Evolutionary conservation across 2,888 invertebrate species (phyloP), one percentile per base, ranked within the genome.

Genomic region (Pharmacophagus antenor): DNA sequence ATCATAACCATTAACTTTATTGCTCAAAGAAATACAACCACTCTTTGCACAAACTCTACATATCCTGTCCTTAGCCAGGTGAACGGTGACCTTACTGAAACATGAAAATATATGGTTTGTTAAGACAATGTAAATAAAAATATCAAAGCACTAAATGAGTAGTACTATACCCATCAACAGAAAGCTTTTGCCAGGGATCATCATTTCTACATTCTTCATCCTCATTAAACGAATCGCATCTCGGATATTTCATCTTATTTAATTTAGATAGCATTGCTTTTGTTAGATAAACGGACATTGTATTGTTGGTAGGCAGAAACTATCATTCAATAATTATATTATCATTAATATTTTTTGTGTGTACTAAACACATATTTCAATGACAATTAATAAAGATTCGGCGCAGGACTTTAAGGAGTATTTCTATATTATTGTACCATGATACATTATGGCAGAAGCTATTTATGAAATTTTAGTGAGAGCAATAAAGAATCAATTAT

Each of bases 271-370:
- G 69, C 85, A 88, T 88, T 47, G 81, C 74, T 70, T 86, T 85
- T 0, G 88, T 87, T 63, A 88, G 65, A 68, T 84, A 88, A 12
- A 88, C 84, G 61, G 88, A 80, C 89, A 89, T 89, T 41, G 44
- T 71, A 25, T 18, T 41, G 44, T 8, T 58, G 15, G n/a, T n/a
- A n/a, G n/a, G n/a, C 52, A 37, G 22, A 12, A 31, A 10, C 10
- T 25, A 15, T 31, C 31, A 31, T 31, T 3, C 31, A 31, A 31
- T 1, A n/a, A n/a, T n/a, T n/a, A n/a, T n/a, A n/a, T n/a, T n/a
- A n/a, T n/a, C n/a, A 12, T 31, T 31, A 31, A 31, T 31, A 10
- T 31, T 31, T 31, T 31, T 12, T 10, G 0, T 31, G 31, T 12
- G 15, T 31, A 12, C 2, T 12, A 31, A 12, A 31, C 1, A 12